These are phyloP conservation scores for Ceyx cyanopectus DNA, from an alignment of 2,113 vertebrate genomes.

Conservation along the genomic window DNA sequence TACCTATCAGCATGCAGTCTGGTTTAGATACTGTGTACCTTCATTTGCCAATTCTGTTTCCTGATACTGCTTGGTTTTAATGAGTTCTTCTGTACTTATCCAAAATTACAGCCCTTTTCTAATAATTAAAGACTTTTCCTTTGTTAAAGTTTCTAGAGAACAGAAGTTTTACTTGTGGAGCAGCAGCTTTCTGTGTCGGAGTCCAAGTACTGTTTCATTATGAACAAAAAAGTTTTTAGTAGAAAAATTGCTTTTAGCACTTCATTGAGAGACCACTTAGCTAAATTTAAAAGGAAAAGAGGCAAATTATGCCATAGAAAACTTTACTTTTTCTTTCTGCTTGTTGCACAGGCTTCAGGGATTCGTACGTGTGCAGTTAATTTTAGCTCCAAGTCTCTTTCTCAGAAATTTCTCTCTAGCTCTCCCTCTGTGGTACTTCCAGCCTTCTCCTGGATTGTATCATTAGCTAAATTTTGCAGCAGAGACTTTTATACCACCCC, in stretches of 20 bases:
- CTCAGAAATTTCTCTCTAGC: conserved; percentile 23
- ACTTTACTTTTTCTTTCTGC: background rate
- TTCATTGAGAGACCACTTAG: background rate
- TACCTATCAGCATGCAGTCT: background rate
- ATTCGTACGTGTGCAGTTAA: background rate
- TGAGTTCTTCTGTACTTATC: background rate
- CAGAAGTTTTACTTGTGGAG: background rate
- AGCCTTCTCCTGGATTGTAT: conserved; percentile 45
- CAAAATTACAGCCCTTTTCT: background rate
- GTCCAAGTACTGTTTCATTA: background rate
- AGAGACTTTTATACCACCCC: conserved; percentile 65
- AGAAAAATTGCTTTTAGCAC: conserved; percentile 13
- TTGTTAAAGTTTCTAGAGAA: background rate
- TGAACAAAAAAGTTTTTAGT: background rate
- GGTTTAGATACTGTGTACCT: fast-evolving
- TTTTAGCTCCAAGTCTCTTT: background rate
- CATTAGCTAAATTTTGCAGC: conserved; percentile 77
- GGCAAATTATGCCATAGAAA: background rate
- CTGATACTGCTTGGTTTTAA: background rate
- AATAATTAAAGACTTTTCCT: background rate
- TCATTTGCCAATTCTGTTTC: background rate
- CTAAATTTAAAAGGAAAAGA: background rate
- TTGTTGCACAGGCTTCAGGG: background rate
- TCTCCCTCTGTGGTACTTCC: conserved; percentile 10
- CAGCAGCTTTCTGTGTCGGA: background rate